Conservation (phyloP, 2,113 vertebrate genomes). For the Neodontobutis hainanensis region DNA sequence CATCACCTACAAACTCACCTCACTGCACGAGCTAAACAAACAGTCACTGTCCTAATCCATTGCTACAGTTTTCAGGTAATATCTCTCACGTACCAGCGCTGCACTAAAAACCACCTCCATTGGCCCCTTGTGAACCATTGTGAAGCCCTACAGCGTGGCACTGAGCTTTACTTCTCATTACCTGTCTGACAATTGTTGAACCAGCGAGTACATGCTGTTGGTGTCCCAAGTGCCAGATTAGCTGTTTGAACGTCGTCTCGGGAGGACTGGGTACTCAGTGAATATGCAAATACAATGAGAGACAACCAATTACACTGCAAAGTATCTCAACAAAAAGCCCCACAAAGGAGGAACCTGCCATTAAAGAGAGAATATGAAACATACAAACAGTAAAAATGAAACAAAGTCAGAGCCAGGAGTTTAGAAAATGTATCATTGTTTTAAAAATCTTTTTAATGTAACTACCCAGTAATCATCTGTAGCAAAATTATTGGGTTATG, state of each 20-base stretch:
- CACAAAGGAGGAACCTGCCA: constrained; percentile 24
- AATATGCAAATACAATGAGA: constrained; percentile 66
- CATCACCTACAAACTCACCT: no score
- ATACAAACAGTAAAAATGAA: constrained; percentile 11
- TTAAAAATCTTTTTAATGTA: constrained; percentile 23
- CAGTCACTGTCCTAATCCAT: no score
- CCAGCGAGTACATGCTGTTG: constrained; percentile 25
- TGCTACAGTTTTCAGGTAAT: no score
- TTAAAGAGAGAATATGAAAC: constrained; percentile 5
- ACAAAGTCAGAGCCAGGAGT: neutral
- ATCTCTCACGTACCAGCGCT: no score
- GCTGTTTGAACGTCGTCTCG: constrained; percentile 57
- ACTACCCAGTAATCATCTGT: constrained; percentile 39
- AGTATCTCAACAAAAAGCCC: constrained; percentile 42
- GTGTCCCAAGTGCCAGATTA: constrained; percentile 48
- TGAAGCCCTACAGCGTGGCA: neutral
- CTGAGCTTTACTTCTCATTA: constrained; percentile 2
- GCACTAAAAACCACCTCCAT: neutral
- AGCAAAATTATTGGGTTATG: constrained; percentile 40
- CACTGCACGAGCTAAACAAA: no score
- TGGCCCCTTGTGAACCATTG: neutral
- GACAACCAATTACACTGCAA: constrained; percentile 58
- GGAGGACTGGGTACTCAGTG: constrained; percentile 46
- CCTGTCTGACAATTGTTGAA: constrained; percentile 38
- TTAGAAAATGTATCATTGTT: constrained; percentile 7